Evolutionary conservation across 2,888 invertebrate genomes (phyloP), one percentile per base, ranked within the genome.

Genomic region (Drosophila yooni): DNA sequence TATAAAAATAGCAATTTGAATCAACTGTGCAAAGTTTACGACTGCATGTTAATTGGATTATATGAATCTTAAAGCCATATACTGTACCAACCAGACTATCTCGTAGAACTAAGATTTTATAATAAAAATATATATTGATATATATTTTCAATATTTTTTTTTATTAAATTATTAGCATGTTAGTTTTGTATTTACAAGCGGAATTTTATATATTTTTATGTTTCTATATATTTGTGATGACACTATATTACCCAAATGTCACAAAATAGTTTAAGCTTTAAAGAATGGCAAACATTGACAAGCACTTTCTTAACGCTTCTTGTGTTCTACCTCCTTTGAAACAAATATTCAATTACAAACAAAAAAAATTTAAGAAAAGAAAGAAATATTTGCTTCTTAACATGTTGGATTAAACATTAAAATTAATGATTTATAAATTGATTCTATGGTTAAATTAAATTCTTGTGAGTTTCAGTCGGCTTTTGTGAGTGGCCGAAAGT

Each of bases 1-100:
- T n/a, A 29, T 34, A 13, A 59, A 33, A 50, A 59, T 50, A 27
- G 59, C 33, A n/a, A n/a, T 8, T 25, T 18, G 15, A 48, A 33
- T 58, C 48, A 58, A 18, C 50, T n/a, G 29, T 33, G 6, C 13
- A 36, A 36, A 29, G 15, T 10, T 29, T 18, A 21, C n/a, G n/a
- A 31, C 10, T 21, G 8, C 6, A 40, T 29, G 15, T 8, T 15
- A n/a, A 18, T 40, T 29, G n/a, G 15, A 13, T 38, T 29, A 38
- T 5, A 15, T n/a, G n/a, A 29, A 10, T 13, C 6, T 36, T 36
- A 13, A 3, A 15, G 13, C 5, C 27, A 2, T n/a, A 11, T 18
- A 13, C 36, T 27, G 27, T 38, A 25, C 18, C 34, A 18, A 2
- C 25, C 15, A 25, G 46, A 25, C 8, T 25, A 25, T 50, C 18